These are phyloP conservation scores for Epirrita christyi DNA, from an alignment of 2,888 invertebrate genomes.

Conservation along the genomic window DNA sequence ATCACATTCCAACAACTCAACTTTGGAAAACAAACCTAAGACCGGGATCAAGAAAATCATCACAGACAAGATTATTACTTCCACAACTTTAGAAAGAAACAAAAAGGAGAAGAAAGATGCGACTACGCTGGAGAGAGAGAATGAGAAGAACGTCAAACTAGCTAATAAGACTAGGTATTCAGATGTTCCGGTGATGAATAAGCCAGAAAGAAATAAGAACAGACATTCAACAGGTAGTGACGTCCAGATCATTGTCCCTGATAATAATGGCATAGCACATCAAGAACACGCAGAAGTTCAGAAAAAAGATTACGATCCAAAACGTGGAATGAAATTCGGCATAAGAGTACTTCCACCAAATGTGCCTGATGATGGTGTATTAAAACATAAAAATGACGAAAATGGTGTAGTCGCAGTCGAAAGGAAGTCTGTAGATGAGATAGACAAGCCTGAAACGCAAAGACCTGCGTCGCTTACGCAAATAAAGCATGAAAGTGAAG, in stretches of 20 bases:
- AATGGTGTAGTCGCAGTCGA: constrained; percentile 68
- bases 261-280: constrained; percentile 69
- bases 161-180: constrained; percentile 68
- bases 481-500: constrained; percentile 82
- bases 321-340: constrained; percentile 87
- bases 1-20: constrained; percentile 78
- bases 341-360: constrained; percentile 87
- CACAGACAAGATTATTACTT: constrained; percentile 76
- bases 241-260: constrained; percentile 72
- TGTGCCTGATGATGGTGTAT: constrained; percentile 79
- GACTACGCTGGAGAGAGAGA: constrained; percentile 78
- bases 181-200: constrained; percentile 62
- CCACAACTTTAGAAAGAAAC: constrained; percentile 74
- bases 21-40: constrained; percentile 78
- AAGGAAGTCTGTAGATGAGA: constrained; percentile 69
- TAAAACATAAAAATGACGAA: constrained; percentile 75
- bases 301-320: constrained; percentile 83
- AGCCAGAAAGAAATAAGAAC: constrained; percentile 71
- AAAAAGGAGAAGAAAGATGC: constrained; percentile 77
- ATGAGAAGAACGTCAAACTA: constrained; percentile 77
- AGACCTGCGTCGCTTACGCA: constrained; percentile 63
- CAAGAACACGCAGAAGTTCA: constrained; percentile 80
- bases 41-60: constrained; percentile 82
- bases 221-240: constrained; percentile 71
- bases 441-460: constrained; percentile 71